A percentile compares a stretch with the other conserved stretches of the same genome.
These are phyloP conservation scores for Platorchestia sp. DNA, from an alignment of 1,140 invertebrate genomes.

Conservation along the genomic window DNA sequence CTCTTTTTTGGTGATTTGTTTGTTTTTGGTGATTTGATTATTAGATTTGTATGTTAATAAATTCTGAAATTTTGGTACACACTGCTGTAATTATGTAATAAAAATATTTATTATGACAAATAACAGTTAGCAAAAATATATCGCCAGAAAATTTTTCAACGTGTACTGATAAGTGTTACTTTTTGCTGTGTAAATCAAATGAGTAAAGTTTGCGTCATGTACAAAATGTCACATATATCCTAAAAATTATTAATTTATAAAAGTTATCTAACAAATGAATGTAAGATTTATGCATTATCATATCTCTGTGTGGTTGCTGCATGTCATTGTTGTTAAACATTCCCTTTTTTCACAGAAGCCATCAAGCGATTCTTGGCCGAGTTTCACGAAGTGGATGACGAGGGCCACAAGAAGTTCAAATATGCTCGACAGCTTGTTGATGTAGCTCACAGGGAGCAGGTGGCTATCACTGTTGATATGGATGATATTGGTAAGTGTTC, in stretches of 20 bases:
- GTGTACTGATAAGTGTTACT: not conserved
- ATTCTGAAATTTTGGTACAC: no score
- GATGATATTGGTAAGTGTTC: conserved; percentile 81
- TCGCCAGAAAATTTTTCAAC: no score
- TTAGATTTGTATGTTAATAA: no score
- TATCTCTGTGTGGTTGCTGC: not conserved
- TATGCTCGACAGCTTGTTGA: conserved; percentile 87
- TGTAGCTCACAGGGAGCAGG: conserved; percentile 93
- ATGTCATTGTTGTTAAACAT: not conserved
- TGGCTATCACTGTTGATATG: conserved; percentile 86
- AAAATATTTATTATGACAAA: no score
- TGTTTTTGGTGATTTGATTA: no score
- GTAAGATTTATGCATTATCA: not conserved
- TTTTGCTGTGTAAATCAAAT: not conserved
- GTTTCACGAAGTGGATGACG: conserved; percentile 80
- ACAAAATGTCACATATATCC: not conserved
- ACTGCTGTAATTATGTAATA: no score
- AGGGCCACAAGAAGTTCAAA: conserved; percentile 85
- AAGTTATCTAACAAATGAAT: no score
- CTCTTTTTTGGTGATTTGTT: no score
- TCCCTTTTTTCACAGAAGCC: conserved; percentile 59
- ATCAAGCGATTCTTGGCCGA: conserved; percentile 88
- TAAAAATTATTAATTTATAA: not conserved
- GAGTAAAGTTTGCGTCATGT: not conserved
- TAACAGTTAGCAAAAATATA: no score